Evolutionary conservation across 2,113 vertebrate genomes (phyloP), one percentile per base, ranked within the genome.

Genomic region (Cyanoramphus novaezelandiae): DNA sequence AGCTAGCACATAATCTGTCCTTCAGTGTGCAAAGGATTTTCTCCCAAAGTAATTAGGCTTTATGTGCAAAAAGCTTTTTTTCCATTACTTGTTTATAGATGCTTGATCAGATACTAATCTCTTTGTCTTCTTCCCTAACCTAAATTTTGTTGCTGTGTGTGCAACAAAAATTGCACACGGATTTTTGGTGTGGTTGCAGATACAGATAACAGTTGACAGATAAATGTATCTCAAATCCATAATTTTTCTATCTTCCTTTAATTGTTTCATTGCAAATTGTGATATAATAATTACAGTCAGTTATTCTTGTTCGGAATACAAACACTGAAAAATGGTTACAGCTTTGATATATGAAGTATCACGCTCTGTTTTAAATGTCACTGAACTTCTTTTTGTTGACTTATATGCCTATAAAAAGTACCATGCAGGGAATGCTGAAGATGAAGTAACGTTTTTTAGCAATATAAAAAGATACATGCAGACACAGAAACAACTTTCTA

Each of bases 1-100:
- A 96, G 64, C 75, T 94, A 96, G 81, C 90, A 82, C 82, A 94
- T 92, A 92, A 92, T 91, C 78, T 43, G 62, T 60, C 75, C 63
- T 88, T 96, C 84, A 96, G 91, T 84, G 90, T 74, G 39, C 80
- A 94, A 95, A 94, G 85, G 62, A 83, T 96, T 95, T 80, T 82
- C 78, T 94, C 82, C 67, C 59, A 80, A 92, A 93, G 90, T 91
- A 91, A 95, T 94, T 95, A 90, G 83, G 64, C 11, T 93, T 97
- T 96, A 77, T 50, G 53, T 82, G 41, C 82, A 94, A 93, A 97
- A 86, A 83, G 47, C 28, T 7, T 86, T 92, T 96, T 90, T 86
- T 43, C 28, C 67, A 46, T 83, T 80, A 49, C 69, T 92, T 94
- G 43, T 67, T 67, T 94, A 93, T 64, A 93, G 67, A 92, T 65